Percentiles rank a stretch among this genome's conserved stretches.
Conservation (phyloP, 2,113 vertebrate species). For the Miniopterus natalensis region DNA sequence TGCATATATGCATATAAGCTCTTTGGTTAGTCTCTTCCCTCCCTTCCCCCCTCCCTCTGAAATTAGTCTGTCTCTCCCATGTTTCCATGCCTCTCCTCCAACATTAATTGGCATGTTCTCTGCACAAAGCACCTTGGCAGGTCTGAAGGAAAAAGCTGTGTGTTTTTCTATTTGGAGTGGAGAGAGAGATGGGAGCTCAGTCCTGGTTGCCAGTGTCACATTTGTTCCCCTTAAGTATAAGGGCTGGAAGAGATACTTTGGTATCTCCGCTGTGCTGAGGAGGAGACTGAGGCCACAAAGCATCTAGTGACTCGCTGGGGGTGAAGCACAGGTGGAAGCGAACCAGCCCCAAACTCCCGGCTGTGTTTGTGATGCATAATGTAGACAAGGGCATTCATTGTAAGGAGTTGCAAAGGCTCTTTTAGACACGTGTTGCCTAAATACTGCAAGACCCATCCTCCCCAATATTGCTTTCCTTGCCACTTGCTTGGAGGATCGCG, state of each 20-base stretch:
- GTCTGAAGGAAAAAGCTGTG: neutral
- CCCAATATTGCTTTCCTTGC: neutral
- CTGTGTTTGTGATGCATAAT: neutral
- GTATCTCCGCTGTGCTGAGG: neutral
- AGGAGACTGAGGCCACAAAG: neutral
- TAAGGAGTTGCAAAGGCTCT: neutral
- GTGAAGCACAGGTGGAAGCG: neutral
- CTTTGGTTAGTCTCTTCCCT: too few relatives aligned
- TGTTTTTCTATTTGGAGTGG: neutral
- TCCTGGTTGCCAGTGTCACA: fast-evolving
- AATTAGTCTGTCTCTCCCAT: too few relatives aligned
- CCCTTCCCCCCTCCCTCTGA: too few relatives aligned
- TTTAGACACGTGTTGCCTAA: neutral
- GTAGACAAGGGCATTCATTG: neutral
- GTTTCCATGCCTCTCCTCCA: neutral
- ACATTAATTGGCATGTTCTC: neutral
- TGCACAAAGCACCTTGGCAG: neutral
- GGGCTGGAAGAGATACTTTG: neutral
- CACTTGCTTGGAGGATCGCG: neutral
- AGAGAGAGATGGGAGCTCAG: neutral
- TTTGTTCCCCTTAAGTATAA: neutral
- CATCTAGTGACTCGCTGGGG: neutral
- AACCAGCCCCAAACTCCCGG: neutral
- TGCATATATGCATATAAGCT: too few relatives aligned
- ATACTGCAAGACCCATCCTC: fast-evolving